phyloP scores from a whole-genome alignment of 2,113 vertebrate genomes.

The Fulica atra region DNA sequence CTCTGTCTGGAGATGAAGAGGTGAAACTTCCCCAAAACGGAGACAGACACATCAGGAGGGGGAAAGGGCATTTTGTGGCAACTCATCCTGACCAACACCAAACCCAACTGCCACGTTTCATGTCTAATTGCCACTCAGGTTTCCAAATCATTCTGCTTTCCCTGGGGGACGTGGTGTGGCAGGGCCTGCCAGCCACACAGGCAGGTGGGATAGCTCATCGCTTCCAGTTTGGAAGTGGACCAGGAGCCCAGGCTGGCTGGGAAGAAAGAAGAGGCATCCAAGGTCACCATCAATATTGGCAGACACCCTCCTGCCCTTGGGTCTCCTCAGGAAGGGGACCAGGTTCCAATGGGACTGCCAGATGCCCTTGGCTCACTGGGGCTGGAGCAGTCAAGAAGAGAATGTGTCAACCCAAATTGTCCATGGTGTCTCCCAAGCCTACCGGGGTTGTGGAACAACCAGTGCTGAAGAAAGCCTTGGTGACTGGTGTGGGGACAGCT shows the following conservation, averaged over 20 bases:
- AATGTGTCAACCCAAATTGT: background rate
- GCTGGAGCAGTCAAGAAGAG: conserved; percentile 1
- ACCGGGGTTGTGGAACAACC: background rate
- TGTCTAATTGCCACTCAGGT: accelerated
- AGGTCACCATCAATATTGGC: background rate
- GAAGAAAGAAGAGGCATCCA: background rate
- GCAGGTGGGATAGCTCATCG: background rate
- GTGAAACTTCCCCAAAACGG: background rate
- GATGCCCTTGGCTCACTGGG: background rate
- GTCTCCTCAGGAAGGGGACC: background rate
- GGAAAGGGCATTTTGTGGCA: background rate
- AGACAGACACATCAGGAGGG: background rate
- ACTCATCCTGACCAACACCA: background rate
- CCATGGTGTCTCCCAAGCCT: background rate
- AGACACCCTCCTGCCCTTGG: background rate
- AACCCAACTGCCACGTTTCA: background rate
- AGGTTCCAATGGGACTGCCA: background rate
- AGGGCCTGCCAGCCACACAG: background rate
- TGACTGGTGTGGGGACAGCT: background rate
- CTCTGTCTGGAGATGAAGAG: background rate
- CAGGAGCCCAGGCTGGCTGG: background rate
- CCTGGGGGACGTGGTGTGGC: background rate
- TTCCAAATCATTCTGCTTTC: background rate
- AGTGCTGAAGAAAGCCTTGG: background rate
- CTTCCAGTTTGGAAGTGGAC: background rate